Evolutionary conservation across 2,797 vertebrate genomes (phyloP), one percentile per base, ranked within the genome.

Genomic region (Falco cherrug): DNA sequence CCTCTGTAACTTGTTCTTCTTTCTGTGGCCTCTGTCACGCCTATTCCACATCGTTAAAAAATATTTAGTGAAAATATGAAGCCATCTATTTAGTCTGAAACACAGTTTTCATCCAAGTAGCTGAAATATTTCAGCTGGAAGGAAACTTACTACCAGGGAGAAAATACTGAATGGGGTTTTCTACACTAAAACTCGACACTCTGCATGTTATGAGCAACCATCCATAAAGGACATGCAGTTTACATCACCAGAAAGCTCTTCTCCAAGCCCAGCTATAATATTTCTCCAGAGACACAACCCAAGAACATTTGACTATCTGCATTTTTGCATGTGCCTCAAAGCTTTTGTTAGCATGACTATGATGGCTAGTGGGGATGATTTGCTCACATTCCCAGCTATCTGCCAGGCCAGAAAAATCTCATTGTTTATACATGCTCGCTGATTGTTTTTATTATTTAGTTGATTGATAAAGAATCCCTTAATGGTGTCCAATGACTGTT

Each of bases 301-400:
- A 48, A 78, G 75, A 87, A 68, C 20, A 53, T 79, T 50, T 21
- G 54, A 60, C 65, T 79, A 81, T 73, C 85, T 90, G 79, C 70
- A 35, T 59, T 90, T 95, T 16, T 22, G 47, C 63, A 31, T 60
- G 79, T 70, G 33, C 65, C 76, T 70, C 77, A 81, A 67, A 89
- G 87, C 82, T 91, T 93, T 82, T 45, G 39, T 84, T 77, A 75
- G 47, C 17, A 3, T 63, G 80, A 91, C 76, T 76, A 0, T 69
- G 76, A 86, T 21, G 69, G 65, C 79, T 87, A 12, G 3, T 37
- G 84, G 69, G 47, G 50, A 81, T 18, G 83, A 94, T 86, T 83
- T 91, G 93, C 87, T 86, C 70, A 37, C 43, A 70, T 67, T 81
- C 87, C 83, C 91, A 93, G 76, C 61, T 86, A 91, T 90, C 82